Evolutionary conservation across 2,888 invertebrate species (phyloP).

Genomic region (Lordiphosa andalusiaca): DNA sequence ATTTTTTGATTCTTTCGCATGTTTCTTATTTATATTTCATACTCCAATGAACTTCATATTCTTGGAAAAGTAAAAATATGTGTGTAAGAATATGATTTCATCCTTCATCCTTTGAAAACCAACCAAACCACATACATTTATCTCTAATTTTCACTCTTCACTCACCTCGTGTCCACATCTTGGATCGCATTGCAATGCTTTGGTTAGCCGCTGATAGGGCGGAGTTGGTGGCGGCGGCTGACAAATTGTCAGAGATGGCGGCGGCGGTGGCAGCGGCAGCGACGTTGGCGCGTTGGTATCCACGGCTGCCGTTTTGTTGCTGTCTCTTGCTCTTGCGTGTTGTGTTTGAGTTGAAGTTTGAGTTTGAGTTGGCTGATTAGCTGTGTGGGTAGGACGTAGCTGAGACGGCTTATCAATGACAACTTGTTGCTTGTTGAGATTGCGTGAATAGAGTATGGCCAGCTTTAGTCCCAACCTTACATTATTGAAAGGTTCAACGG

Average conservation of each 20-base stretch:
- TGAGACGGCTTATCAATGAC: conserved; percentile 18
- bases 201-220: conserved; percentile 82
- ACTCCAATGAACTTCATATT: too few species aligned
- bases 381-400: background rate
- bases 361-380: background rate
- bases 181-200: conserved; percentile 82
- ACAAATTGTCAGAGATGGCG: conserved; percentile 64
- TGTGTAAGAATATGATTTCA: too few species aligned
- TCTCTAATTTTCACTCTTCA: conserved; percentile 21
- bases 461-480: conserved; percentile 46
- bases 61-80: too few species aligned
- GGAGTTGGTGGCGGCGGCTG: conserved; percentile 79
- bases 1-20: too few species aligned
- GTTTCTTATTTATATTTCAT: too few species aligned
- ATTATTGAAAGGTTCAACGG: conserved; percentile 42
- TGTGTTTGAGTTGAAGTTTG: conserved; percentile 9
- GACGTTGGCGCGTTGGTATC: conserved; percentile 76
- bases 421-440: conserved; percentile 37
- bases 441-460: conserved; percentile 29
- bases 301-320: conserved; percentile 80
- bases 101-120: too few species aligned
- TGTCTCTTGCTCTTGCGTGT: conserved; percentile 41
- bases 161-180: conserved; percentile 81
- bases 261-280: conserved; percentile 32
- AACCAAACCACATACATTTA: too few species aligned